Base-by-base conservation (phyloP, 2,113 vertebrate species). In the Bucco capensis region DNA sequence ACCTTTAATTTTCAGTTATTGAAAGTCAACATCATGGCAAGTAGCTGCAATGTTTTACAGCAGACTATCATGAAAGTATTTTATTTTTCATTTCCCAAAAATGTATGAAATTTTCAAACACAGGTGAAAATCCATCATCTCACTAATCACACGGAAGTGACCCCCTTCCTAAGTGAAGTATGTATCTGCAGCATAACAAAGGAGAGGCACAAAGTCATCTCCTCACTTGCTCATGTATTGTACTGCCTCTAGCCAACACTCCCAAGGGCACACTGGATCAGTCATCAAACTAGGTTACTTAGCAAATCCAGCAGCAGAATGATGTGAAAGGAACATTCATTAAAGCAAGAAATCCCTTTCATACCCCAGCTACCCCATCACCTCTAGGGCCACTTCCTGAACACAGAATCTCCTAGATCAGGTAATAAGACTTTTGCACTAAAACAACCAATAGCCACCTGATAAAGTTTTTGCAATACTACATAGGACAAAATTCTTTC, bases 1-100 rank as follows among this genome's bases (percentile, higher is more conserved):
- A 95, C 78, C 83, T 96, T 97, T 97, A 97, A 97, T 97, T 97
- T 96, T 96, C 93, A 90, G 88, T 95, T 95, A 96, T 89, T 91
- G 95, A 96, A 96, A 97, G 93, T 96, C 96, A 97, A 96, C 95
- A 93, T 91, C 84, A 77, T 83, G 72, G 93, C 89, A 92, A 95
- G 90, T 86, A 95, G 85, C 78, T 92, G 84, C 93, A 82, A 66
- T 95, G 93, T 91, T 97, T 97, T 96, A 96, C 86, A 88, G 76
- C 77, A 94, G 90, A 81, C 56, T 33, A 21, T 94, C 86, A 89
- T 61, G 88, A 73, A 61, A 96, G 84, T 69, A 86, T 93, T 95
- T 96, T 92, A 94, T 90, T 96, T 96, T 96, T 94, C 84, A 51
- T 95, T 96, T 94, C 96, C 91, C 38, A 86, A 95, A 97, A 94